phyloP scores from a whole-genome alignment of 1,140 invertebrate genomes.

The Drosophila pseudoananassae region DNA sequence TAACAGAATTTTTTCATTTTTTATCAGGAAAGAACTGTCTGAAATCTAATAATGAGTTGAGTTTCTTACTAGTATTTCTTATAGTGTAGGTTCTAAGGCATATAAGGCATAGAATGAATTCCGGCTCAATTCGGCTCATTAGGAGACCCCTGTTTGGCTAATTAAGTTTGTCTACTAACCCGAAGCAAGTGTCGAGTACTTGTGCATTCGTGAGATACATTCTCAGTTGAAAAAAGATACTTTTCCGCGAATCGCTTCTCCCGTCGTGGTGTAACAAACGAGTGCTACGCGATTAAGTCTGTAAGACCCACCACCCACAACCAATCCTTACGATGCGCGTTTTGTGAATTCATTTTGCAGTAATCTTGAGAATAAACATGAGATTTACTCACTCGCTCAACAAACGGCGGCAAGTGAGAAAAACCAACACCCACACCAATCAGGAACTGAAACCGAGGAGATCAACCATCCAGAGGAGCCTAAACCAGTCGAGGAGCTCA shows the following conservation, averaged over 20 bases:
- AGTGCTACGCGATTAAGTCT: slow-evolving; percentile 52
- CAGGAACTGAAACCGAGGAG: slow-evolving; percentile 35
- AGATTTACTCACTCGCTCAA: slow-evolving; percentile 93
- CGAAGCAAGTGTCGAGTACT: slow-evolving; percentile 22
- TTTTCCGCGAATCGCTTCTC: slow-evolving; percentile 51
- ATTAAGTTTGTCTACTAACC: slow-evolving; percentile 39
- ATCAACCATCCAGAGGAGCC: slow-evolving; percentile 38
- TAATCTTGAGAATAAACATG: slow-evolving; percentile 93
- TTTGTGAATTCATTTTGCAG: slow-evolving; percentile 86
- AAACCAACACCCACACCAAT: slow-evolving; percentile 59
- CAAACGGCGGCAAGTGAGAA: slow-evolving; percentile 82
- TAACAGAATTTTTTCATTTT: background rate
- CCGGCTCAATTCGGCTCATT: slow-evolving; percentile 48
- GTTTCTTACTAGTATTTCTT: too few relatives aligned
- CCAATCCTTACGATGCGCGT: slow-evolving; percentile 65
- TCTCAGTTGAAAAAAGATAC: slow-evolving; percentile 5
- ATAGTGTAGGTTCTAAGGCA: background rate
- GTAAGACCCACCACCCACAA: slow-evolving; percentile 20
- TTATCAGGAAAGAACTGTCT: background rate
- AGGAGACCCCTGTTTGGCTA: slow-evolving; percentile 8
- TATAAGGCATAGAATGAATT: slow-evolving; percentile 5
- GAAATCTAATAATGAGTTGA: background rate
- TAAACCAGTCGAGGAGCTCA: slow-evolving; percentile 12
- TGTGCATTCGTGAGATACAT: slow-evolving; percentile 12
- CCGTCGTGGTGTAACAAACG: slow-evolving; percentile 73